phyloP scores from a whole-genome alignment of 1,140 invertebrate genomes.

The Schlechtendalia chinensis region DNA sequence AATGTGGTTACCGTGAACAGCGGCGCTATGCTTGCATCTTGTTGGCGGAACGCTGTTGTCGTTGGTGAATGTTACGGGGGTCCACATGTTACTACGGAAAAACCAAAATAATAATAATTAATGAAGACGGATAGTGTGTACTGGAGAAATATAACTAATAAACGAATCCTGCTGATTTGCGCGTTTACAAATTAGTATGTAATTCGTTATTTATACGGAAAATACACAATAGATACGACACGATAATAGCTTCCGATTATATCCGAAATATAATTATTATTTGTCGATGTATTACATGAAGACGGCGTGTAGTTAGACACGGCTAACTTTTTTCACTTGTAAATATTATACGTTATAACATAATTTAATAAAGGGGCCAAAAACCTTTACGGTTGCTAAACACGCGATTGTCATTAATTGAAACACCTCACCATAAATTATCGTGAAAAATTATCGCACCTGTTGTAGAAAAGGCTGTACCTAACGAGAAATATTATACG shows the following conservation, averaged over 20 bases:
- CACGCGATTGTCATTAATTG: slow-evolving; percentile 17
- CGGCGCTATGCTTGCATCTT: slow-evolving; percentile 74
- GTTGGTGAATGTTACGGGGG: slow-evolving; percentile 51
- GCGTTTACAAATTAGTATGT: no score
- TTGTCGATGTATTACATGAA: no score
- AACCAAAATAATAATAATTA: no score
- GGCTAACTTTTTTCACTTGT: neutral
- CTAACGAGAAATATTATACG: neutral
- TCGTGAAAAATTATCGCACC: neutral
- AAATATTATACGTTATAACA: neutral
- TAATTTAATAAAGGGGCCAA: neutral
- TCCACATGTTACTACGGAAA: slow-evolving; percentile 53
- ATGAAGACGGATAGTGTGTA: no score
- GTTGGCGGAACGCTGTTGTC: slow-evolving; percentile 53
- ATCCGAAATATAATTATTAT: no score
- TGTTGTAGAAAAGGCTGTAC: neutral
- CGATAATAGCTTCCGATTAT: no score
- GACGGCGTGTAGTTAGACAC: no score
- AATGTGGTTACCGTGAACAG: slow-evolving; percentile 69
- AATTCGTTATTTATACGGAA: no score
- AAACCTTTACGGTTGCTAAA: slow-evolving; percentile 2
- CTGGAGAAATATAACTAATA: no score
- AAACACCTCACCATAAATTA: slow-evolving; percentile 12
- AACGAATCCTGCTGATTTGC: no score
- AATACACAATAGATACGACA: no score